A percentile compares a stretch with the other conserved stretches of the same genome.
These are phyloP conservation scores for Graptemys geographica DNA, from an alignment of 2,797 vertebrate genomes.

Conservation along the genomic window DNA sequence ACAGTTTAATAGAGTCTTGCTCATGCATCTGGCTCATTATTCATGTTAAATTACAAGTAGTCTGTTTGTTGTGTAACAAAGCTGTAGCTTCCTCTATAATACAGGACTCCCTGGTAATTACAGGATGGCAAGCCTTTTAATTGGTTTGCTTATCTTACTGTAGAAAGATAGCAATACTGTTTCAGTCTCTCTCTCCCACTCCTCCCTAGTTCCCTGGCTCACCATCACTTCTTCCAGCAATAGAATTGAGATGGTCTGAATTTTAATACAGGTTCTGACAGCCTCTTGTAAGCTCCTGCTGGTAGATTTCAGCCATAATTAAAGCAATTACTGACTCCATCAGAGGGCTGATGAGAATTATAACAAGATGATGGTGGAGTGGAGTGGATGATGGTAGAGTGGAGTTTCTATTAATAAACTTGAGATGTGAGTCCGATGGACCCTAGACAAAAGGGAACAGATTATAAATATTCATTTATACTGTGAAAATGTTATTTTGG, in stretches of 20 bases:
- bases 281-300: not conserved
- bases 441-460: not conserved
- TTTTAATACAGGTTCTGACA: not conserved
- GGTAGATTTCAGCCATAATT: constrained; percentile 46
- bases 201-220: not conserved
- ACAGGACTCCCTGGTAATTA: constrained; percentile 57
- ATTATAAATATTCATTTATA: not conserved
- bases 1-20: constrained; percentile 72
- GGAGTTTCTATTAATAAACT: constrained; percentile 18
- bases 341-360: constrained; percentile 9
- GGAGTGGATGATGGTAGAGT: not conserved
- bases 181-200: constrained; percentile 15
- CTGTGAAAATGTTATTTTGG: not conserved
- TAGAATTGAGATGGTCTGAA: not conserved
- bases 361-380: constrained; percentile 12
- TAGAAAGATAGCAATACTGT: constrained; percentile 38
- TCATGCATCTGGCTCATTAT: constrained; percentile 71
- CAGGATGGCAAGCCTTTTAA: constrained; percentile 65
- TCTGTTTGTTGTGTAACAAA: constrained; percentile 69
- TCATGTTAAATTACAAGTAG: constrained; percentile 70
- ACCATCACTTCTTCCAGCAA: not conserved
- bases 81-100: constrained; percentile 38
- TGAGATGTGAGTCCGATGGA: constrained; percentile 24
- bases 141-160: constrained; percentile 63
- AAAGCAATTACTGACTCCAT: constrained; percentile 51